Evolutionary conservation across 2,888 invertebrate genomes (phyloP).

Genomic region (Chrysolina haemoptera): DNA sequence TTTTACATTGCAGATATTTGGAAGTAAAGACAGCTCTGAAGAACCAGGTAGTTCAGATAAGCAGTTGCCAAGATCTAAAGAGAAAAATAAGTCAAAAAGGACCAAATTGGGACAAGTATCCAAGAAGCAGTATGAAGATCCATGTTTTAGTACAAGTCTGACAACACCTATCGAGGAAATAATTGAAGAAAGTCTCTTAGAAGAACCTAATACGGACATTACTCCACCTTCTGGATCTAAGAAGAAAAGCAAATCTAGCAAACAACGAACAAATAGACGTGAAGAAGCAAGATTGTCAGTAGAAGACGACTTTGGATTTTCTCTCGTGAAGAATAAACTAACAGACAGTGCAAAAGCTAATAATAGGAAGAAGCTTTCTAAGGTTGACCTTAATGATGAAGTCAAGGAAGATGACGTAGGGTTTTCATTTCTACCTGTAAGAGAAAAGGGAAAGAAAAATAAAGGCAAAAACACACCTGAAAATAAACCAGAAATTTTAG

Average conservation of each 20-base stretch:
- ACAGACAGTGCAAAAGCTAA: slow-evolving; percentile 23
- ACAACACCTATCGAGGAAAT: slow-evolving; percentile 57
- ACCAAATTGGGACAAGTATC: slow-evolving; percentile 44
- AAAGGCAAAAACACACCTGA: slow-evolving; percentile 42
- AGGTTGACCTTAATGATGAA: slow-evolving; percentile 35
- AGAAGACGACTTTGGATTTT: slow-evolving; percentile 48
- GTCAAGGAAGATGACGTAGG: slow-evolving; percentile 41
- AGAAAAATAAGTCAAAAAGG: slow-evolving; percentile 38
- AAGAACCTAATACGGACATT: slow-evolving; percentile 31
- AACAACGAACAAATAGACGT: slow-evolving; percentile 24
- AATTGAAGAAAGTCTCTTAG: slow-evolving; percentile 56
- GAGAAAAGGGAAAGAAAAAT: slow-evolving; percentile 51
- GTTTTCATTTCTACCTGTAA: slow-evolving; percentile 56
- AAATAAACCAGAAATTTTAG: slow-evolving; percentile 26
- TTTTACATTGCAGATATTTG: slow-evolving; percentile 44
- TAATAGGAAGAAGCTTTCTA: slow-evolving; percentile 27
- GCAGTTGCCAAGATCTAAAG: slow-evolving; percentile 26
- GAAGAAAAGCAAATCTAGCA: slow-evolving; percentile 43
- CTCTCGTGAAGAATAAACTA: slow-evolving; percentile 42
- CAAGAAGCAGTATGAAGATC: slow-evolving; percentile 51
- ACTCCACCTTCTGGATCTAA: slow-evolving; percentile 21
- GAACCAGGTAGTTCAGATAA: slow-evolving; percentile 32
- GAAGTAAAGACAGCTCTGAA: slow-evolving; percentile 34
- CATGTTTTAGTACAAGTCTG: slow-evolving; percentile 55
- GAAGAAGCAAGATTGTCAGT: slow-evolving; percentile 27